A percentile compares a stretch with the other conserved stretches of the same genome.
phyloP scores from a whole-genome alignment of 2,113 vertebrate species.

The Ptilonorhynchus violaceus region DNA sequence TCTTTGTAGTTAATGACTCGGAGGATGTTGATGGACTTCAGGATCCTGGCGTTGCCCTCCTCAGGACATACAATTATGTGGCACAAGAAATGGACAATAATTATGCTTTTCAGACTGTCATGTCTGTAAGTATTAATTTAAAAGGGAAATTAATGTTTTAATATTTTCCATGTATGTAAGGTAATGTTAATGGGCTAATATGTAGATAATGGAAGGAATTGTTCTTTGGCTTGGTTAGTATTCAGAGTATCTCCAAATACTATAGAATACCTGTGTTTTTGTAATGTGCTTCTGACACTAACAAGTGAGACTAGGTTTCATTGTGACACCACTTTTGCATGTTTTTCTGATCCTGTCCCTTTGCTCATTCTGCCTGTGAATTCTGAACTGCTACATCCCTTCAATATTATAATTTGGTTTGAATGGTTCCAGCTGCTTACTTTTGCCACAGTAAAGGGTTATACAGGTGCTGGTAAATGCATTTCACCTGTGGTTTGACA shows the following conservation, averaged over 20 bases:
- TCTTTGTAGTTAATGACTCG: constrained; percentile 90
- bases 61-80: constrained; percentile 93
- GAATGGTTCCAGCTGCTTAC: neutral
- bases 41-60: constrained; percentile 89
- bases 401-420: neutral
- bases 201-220: neutral
- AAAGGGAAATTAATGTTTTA: neutral
- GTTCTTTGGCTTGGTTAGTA: neutral
- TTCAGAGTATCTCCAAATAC: neutral
- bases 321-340: neutral
- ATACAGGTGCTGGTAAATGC: neutral
- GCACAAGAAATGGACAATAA: constrained; percentile 87
- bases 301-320: neutral
- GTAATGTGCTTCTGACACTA: neutral
- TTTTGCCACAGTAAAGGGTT: neutral
- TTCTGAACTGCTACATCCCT: neutral
- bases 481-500: neutral
- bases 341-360: neutral
- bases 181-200: neutral
- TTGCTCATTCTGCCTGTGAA: neutral
- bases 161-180: neutral
- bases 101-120: constrained; percentile 88
- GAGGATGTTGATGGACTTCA: constrained; percentile 90
- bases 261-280: neutral
- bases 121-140: constrained; percentile 80